phyloP scores from a whole-genome alignment of 1,140 invertebrate genomes.

The Drosophila trapezifrons region DNA sequence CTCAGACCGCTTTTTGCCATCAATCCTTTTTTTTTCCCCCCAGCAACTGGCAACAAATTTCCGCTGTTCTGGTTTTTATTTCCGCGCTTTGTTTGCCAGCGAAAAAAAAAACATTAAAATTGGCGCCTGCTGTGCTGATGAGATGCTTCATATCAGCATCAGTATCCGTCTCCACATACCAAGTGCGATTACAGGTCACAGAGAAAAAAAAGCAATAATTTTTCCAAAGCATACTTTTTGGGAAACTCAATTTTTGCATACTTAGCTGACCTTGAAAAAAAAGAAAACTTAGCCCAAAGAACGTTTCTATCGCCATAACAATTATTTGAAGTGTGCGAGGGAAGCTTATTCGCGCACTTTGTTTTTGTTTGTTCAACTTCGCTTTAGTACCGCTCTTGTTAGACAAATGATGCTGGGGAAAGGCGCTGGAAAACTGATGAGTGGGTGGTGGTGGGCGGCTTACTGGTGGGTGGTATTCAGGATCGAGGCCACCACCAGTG shows the following conservation, averaged over 20 bases:
- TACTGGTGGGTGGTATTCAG: conserved; percentile 2
- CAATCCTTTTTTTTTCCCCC: conserved; percentile 2
- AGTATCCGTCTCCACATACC: conserved; percentile 9
- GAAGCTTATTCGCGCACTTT: conserved; percentile 24
- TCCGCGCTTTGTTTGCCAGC: conserved; percentile 14
- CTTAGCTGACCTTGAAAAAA: conserved; percentile 24
- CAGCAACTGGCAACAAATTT: conserved; percentile 32
- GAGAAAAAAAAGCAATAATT: conserved; percentile 10
- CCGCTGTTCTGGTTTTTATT: conserved; percentile 30
- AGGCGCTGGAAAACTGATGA: conserved; percentile 6
- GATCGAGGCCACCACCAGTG: conserved; percentile 6
- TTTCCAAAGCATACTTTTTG: conserved; percentile 37
- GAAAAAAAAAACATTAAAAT: conserved; percentile 39
- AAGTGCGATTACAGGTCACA: conserved; percentile 15
- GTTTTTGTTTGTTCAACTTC: conserved; percentile 28
- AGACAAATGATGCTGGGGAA: conserved; percentile 40
- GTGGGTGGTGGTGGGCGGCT: background rate
- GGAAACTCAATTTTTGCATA: conserved; percentile 1
- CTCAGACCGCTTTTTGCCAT: conserved; percentile 1
- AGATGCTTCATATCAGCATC: conserved; percentile 27
- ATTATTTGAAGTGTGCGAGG: conserved; percentile 61
- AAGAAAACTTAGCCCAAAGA: background rate
- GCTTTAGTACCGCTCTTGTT: conserved; percentile 26
- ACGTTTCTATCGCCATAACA: conserved; percentile 38
- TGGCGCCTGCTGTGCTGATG: conserved; percentile 28